Evolutionary conservation across 64 coral and sea anemone species (phyloP).

Genomic region (Actinia tenebrosa): DNA sequence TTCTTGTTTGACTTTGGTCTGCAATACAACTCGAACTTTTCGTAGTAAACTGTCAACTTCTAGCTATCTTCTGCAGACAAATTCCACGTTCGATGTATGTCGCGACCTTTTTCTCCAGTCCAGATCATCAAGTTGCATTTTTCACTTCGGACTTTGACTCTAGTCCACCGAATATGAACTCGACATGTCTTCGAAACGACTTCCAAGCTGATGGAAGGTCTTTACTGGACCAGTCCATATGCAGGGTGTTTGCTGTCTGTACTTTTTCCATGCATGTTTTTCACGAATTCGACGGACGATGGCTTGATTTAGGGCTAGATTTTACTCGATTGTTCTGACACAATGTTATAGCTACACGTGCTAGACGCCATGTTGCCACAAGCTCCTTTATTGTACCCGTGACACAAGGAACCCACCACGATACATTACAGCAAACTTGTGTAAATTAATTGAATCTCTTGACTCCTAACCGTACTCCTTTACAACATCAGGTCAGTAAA

Average conservation of each 20-base stretch:
- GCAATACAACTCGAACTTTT: constrained; percentile 50
- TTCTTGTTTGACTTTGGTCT: constrained; percentile 44
- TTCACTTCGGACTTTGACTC: constrained; percentile 15
- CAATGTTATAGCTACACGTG: background rate
- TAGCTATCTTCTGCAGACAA: constrained; percentile 7
- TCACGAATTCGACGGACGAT: background rate
- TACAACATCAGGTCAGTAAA: too few relatives aligned
- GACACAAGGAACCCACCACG: constrained; percentile 2
- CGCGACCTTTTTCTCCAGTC: constrained; percentile 27
- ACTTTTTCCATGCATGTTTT: constrained; percentile 12
- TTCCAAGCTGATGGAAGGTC: constrained; percentile 45
- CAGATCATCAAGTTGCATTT: constrained; percentile 45
- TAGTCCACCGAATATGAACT: constrained; percentile 52
- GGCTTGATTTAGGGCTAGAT: background rate
- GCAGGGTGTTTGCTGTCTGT: background rate
- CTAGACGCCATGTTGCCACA: constrained; percentile 7
- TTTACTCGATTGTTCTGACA: constrained; percentile 13
- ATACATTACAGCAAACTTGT: background rate
- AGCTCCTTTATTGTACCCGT: background rate
- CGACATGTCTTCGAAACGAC: constrained; percentile 37
- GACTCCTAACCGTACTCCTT: too few relatives aligned
- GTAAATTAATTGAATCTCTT: too few relatives aligned
- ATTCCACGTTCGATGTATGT: constrained; percentile 32
- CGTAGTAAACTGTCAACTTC: constrained; percentile 47
- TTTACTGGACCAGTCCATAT: constrained; percentile 49